These are phyloP conservation scores for Carduelis carduelis DNA, from an alignment of 2,797 vertebrate species.

Conservation along the genomic window DNA sequence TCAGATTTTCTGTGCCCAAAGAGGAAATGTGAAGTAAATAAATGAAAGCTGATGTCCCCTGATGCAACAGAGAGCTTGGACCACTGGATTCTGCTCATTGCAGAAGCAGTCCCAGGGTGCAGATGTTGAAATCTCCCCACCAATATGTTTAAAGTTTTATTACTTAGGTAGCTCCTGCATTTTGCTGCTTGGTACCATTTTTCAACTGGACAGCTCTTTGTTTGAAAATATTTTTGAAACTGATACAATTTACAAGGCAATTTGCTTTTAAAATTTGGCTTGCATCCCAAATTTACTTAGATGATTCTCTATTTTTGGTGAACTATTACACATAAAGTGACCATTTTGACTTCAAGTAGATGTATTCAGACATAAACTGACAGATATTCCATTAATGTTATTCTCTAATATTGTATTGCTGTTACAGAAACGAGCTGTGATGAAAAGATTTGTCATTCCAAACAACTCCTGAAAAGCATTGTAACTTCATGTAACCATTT, in stretches of 20 bases:
- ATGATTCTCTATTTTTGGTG: neutral
- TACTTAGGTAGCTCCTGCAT: neutral
- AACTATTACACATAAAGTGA: neutral
- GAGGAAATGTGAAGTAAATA: neutral
- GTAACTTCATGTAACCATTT: neutral
- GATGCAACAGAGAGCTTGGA: neutral
- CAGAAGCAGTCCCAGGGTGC: neutral
- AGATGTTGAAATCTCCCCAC: neutral
- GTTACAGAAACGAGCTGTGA: neutral
- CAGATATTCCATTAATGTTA: neutral
- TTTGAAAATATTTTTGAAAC: neutral
- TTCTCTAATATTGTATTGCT: neutral
- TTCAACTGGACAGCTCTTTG: neutral
- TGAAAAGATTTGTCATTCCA: neutral
- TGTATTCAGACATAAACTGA: neutral
- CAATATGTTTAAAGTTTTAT: neutral
- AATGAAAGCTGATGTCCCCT: neutral
- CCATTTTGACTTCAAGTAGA: neutral
- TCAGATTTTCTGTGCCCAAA: neutral
- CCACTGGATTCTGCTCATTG: neutral
- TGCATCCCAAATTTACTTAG: neutral
- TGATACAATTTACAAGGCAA: neutral
- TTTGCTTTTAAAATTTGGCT: neutral
- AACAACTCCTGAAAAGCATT: neutral
- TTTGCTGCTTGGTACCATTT: neutral